phyloP scores from a whole-genome alignment of 2,113 vertebrate species.

The Turdus rufiventris region DNA sequence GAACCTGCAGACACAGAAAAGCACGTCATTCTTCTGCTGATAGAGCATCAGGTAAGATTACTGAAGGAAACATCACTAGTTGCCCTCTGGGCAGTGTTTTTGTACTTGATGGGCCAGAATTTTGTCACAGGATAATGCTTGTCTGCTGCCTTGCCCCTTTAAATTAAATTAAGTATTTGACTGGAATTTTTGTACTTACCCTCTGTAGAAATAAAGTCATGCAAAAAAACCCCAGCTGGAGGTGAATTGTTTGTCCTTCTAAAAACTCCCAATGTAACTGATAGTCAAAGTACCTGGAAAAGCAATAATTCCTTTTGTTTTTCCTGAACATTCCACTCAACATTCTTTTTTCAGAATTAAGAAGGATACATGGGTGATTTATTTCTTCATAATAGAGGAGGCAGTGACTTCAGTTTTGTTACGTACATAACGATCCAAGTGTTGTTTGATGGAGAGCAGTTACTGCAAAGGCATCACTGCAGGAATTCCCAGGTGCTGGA shows the following conservation, averaged over 20 bases:
- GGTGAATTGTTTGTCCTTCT: background rate
- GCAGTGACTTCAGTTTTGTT: background rate
- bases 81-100: conserved; percentile 7
- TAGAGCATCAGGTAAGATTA: background rate
- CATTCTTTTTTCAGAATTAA: background rate
- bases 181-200: background rate
- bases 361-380: background rate
- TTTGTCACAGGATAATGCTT: background rate
- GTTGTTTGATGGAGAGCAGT: background rate
- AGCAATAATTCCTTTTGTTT: background rate
- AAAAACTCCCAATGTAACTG: background rate
- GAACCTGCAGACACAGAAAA: background rate
- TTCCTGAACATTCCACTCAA: background rate
- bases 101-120: background rate
- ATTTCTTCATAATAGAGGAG: background rate
- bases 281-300: background rate
- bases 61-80: background rate
- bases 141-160: background rate
- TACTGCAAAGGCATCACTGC: background rate
- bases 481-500: background rate
- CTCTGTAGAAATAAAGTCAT: background rate
- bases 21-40: background rate
- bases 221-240: background rate
- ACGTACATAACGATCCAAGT: background rate
- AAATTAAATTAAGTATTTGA: conserved; percentile 17